A percentile compares a stretch with the other conserved stretches of the same genome.
Evolutionary conservation across 1,140 invertebrate species (phyloP).

Genomic region (Marisa cornuarietis): DNA sequence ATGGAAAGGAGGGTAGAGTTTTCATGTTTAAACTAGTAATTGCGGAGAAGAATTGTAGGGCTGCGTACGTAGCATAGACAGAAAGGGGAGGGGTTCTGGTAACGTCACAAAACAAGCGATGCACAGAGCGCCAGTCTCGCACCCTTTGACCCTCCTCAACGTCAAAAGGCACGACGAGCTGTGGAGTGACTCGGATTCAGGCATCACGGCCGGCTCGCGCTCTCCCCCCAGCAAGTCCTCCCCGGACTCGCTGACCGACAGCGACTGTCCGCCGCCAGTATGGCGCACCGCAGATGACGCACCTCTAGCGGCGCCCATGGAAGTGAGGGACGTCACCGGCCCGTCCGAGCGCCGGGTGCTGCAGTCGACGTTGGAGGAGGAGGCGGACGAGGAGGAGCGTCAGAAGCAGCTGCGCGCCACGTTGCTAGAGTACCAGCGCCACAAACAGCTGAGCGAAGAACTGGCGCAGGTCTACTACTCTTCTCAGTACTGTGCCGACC

Average conservation of each 20-base stretch:
- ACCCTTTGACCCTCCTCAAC: constrained; percentile 18
- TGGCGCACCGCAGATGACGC: not conserved
- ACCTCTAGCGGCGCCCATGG: not conserved
- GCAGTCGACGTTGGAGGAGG: not conserved
- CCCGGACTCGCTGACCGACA: constrained; percentile 14
- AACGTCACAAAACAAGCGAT: not conserved
- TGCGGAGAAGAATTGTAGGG: no score
- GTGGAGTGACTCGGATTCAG: constrained; percentile 19
- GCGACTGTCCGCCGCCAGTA: constrained; percentile 5
- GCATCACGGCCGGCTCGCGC: constrained; percentile 19
- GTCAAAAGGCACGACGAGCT: not conserved
- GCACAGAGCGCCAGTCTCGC: constrained; percentile 1
- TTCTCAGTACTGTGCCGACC: not conserved
- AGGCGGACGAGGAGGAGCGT: constrained; percentile 1
- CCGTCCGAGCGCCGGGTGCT: not conserved
- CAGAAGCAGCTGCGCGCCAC: constrained; percentile 18
- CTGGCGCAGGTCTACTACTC: not conserved
- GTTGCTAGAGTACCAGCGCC: constrained; percentile 18
- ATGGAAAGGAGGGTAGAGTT: no score
- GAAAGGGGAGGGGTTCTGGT: no score
- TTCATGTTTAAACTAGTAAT: no score
- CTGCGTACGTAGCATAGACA: no score
- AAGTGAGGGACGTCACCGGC: not conserved
- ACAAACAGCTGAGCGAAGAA: constrained; percentile 1
- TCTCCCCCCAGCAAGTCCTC: constrained; percentile 19